Base-by-base conservation (phyloP, 2,888 invertebrate species). In the Phlogophora meticulosa region DNA sequence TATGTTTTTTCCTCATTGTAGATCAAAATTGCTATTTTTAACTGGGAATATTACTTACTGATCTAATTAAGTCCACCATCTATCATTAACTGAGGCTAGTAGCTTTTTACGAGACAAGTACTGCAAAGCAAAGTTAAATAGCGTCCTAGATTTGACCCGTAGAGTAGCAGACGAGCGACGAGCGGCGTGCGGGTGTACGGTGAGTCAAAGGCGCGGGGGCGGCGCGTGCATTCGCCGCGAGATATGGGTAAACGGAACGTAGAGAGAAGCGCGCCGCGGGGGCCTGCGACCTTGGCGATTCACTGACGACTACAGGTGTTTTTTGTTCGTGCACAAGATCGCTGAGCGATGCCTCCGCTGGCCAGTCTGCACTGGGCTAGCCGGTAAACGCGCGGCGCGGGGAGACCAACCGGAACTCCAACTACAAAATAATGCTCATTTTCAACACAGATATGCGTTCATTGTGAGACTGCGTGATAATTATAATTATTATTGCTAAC, bases 181-280 rank as follows among this genome's bases (percentile, higher is more conserved):
- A 76, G 84, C 85, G 88, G 84, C 61, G 81, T 81, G 85, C 86
- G 89, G 84, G 85, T 82, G 85, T 76, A 72, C 80, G 87, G 90
- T 92, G 93, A 93, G 90, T 93, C 92, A 93, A 84, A 84, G 82
- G 86, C 74, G 92, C 89, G 92, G 91, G 91, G 92, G 92, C 89
- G 92, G 88, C 73, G 85, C 89, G 87, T 94, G 93, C 94, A 93
- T 89, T 92, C 89, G 92, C 92, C 92, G 94, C 93, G 93, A 94
- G 93, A 95, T 95, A 93, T 95, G 92, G 95, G 94, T 95, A 94
- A 95, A 91, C 94, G 94, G 93, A 94, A 92, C 94, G 94, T 91
- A 81, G 91, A 92, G 90, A 83, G 90, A 82, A 90, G 88, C 91
- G 89, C 90, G 90, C 90, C 87, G 90, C 92, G 90, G 92, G 93